Evolutionary conservation across 2,888 invertebrate species (phyloP), one percentile per base, ranked within the genome.

Genomic region (Pandemis cinnamomeana): DNA sequence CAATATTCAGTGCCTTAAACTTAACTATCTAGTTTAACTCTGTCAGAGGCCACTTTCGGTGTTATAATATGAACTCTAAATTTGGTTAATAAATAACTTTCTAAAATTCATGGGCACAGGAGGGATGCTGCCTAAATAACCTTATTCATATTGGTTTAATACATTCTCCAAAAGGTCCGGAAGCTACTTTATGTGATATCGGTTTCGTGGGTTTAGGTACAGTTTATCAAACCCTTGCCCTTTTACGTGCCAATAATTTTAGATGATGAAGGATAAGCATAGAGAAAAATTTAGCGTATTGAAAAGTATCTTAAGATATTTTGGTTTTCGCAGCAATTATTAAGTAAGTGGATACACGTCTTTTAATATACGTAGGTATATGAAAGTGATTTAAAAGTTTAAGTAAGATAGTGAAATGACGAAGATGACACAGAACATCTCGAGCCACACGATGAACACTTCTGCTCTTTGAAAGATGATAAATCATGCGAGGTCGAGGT

Each of bases 91-190:
- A 36, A 73, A 64, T 67, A 53, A 60, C 64, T 73, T 42, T 8
- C 15, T 46, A 27, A 63, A 55, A 64, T 42, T 68, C 51, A 72
- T 48, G 64, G 53, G 51, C 48, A 15, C 64, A 48, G 51, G 46
- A 64, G 62, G 55, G 46, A 55, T 55, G 36, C 55, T 42, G 10
- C 41, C 67, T 58, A 48, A 64, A 73, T 69, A 64, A 69, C 63
- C 13, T 60, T 60, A 58, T 46, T 36, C 27, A 55, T 69, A 64
- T 69, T 66, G 13, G 67, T 66, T 68, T 63, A 72, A 68, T 62
- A 68, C 72, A 46, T 20, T 48, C 3, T 27, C 27, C 11, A 11
- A 58, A 42, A 27, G 27, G 46, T 27, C 48, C 41, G 6, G 67
- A 11, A 67, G 53, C n/a, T 15, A 41, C 46, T 64, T 58, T 58